Evolutionary conservation across 2,113 vertebrate species (phyloP).

Genomic region (Nerophis lumbriciformis): DNA sequence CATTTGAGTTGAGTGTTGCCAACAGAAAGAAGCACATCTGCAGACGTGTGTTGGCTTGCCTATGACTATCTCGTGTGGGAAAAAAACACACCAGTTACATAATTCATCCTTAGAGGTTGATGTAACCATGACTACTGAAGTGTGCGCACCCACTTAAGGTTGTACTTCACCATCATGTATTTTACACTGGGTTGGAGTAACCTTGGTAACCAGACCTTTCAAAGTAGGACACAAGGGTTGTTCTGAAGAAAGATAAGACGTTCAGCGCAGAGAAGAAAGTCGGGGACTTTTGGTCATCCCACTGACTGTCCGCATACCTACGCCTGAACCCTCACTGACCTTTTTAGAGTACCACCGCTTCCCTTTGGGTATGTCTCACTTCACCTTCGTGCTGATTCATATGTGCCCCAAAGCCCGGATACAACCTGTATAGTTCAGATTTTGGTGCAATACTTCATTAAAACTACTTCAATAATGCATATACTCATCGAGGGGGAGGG

Average conservation of each 20-base stretch:
- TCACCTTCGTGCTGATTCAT: constrained; percentile 33
- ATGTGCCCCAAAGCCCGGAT: constrained; percentile 17
- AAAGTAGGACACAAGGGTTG: constrained; percentile 45
- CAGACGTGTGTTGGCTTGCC: constrained; percentile 18
- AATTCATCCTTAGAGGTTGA: constrained; percentile 61
- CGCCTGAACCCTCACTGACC: constrained; percentile 19
- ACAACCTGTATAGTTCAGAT: constrained; percentile 10
- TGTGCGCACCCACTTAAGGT: constrained; percentile 55
- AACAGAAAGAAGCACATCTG: constrained; percentile 23
- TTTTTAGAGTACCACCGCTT: constrained; percentile 16
- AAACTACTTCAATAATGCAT: background rate
- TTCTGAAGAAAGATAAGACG: constrained; percentile 32
- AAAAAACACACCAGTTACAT: constrained; percentile 58
- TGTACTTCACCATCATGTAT: constrained; percentile 57
- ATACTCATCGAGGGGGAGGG: constrained; percentile 15
- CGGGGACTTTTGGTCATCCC: constrained; percentile 38
- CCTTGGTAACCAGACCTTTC: constrained; percentile 56
- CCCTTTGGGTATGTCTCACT: constrained; percentile 12
- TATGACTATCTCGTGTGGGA: constrained; percentile 25
- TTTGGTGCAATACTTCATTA: too few relatives aligned
- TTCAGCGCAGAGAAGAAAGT: constrained; percentile 30
- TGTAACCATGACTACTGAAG: constrained; percentile 63
- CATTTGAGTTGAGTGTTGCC: background rate
- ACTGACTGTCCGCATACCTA: constrained; percentile 27
- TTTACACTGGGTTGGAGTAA: constrained; percentile 52